Percentiles rank a stretch among this genome's conserved stretches.
Evolutionary conservation across 1,140 invertebrate genomes (phyloP).

Genomic region (Adoxophyes honmai): DNA sequence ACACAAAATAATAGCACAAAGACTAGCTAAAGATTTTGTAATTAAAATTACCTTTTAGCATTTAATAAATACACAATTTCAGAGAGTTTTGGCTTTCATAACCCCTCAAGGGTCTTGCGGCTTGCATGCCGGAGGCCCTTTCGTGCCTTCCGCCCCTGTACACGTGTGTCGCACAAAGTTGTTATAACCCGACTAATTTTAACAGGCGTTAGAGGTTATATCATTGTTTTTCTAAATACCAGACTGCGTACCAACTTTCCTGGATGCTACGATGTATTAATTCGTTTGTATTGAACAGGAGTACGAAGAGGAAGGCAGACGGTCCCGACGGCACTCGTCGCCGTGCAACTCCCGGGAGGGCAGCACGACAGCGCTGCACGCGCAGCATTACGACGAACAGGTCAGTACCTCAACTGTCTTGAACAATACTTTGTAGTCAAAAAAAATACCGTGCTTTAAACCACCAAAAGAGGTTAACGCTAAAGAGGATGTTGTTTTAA

Average conservation of each 20-base stretch:
- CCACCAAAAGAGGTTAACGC: too few relatives aligned
- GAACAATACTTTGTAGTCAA: neutral
- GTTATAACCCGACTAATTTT: neutral
- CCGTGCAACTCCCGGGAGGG: constrained; percentile 79
- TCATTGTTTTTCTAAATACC: neutral
- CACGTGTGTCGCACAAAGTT: neutral
- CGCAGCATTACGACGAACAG: constrained; percentile 81
- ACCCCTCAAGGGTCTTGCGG: neutral
- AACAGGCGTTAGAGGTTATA: neutral
- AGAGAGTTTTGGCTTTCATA: too few relatives aligned
- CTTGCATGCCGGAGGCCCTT: neutral
- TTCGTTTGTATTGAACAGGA: constrained; percentile 56
- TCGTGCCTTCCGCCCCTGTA: neutral
- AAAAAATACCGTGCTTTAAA: too few relatives aligned
- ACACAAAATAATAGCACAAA: too few relatives aligned
- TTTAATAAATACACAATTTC: too few relatives aligned
- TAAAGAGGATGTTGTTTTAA: too few relatives aligned
- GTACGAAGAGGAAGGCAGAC: constrained; percentile 79
- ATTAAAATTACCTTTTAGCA: too few relatives aligned
- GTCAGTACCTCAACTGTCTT: constrained; percentile 70
- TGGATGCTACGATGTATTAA: constrained; percentile 17
- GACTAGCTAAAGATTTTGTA: too few relatives aligned
- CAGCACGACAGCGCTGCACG: constrained; percentile 78
- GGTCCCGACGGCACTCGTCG: constrained; percentile 81
- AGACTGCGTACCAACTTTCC: constrained; percentile 2